Evolutionary conservation across 2,113 vertebrate species (phyloP), one percentile per base, ranked within the genome.

Genomic region (Corythornis cristatus): DNA sequence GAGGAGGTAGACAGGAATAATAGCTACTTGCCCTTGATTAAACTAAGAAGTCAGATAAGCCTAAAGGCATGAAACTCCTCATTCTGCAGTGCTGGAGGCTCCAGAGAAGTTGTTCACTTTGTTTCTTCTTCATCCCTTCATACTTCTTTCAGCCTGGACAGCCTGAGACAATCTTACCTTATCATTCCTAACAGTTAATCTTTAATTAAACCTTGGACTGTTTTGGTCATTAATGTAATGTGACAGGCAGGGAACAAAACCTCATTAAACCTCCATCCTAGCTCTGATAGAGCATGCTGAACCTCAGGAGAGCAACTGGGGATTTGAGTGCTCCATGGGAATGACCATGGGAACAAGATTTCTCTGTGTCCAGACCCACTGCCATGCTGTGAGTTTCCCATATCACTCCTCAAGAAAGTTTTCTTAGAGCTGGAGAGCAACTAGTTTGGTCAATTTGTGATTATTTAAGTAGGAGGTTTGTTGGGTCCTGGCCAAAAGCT

Each of bases 161-260:
- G 26, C 11, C 51, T 54, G 68, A 80, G 68, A 67, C 48, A 75
- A 93, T 77, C 79, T 89, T 56, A 43, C n/a, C 48, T 72, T 78
- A n/a, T 57, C 54, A 62, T 89, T 90, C 93, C 93, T 82, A 92
- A 88, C 58, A 28, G 88, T 92, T 50, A 56, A 93, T 96, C 83
- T 96, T 95, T 92, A 94, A 94, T 92, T 94, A 96, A 95, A 31
- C 62, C 37, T 54, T 35, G 46, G 53, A 51, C 57, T 94, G 58
- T 70, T 95, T 85, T 58, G 88, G 83, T 75, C 93, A 86, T 93
- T 92, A 95, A 92, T 40, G 73, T 57, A 93, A 89, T 43, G 50
- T 14, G 88, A 54, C 67, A 88, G n/a, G 54, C 26, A 70, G 56
- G 75, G 95, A 66, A 89, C 58, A 72, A 86, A 84, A 74, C 15